Evolutionary conservation across 2,113 vertebrate species (phyloP).

Genomic region (Tachuris rubrigastra): DNA sequence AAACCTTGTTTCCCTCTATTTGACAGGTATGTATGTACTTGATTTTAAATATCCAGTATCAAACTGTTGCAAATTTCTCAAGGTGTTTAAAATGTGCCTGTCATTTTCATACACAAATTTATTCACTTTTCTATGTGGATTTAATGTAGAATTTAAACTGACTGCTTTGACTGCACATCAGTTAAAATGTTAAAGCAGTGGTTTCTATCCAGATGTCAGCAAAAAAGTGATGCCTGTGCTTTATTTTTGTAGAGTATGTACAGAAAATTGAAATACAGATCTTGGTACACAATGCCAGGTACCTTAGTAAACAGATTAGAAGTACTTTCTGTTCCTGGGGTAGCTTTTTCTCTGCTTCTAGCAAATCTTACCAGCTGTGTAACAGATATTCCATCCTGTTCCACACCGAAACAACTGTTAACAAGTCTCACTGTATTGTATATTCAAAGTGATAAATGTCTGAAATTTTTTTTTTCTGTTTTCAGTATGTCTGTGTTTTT

Average conservation of each 20-base stretch:
- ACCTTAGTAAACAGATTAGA: neutral
- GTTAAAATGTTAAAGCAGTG: neutral
- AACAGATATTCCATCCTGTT: neutral
- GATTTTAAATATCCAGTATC: neutral
- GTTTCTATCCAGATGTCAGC: neutral
- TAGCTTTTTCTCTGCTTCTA: neutral
- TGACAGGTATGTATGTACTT: neutral
- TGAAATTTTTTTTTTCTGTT: neutral
- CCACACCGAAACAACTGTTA: neutral
- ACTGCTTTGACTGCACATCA: neutral
- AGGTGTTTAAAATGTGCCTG: slow-evolving; percentile 2
- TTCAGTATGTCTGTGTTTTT: neutral
- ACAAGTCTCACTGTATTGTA: neutral
- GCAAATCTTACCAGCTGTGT: neutral
- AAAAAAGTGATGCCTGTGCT: neutral
- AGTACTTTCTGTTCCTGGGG: neutral
- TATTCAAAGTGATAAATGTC: neutral
- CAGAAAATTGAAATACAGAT: neutral
- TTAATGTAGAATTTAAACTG: neutral
- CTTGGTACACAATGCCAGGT: neutral
- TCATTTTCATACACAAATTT: neutral
- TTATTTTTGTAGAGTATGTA: neutral
- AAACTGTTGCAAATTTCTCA: neutral
- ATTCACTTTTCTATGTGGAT: neutral
- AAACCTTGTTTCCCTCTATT: neutral